These are phyloP conservation scores for Protomyctophum bolini DNA, from an alignment of 2,113 vertebrate species.

Conservation along the genomic window DNA sequence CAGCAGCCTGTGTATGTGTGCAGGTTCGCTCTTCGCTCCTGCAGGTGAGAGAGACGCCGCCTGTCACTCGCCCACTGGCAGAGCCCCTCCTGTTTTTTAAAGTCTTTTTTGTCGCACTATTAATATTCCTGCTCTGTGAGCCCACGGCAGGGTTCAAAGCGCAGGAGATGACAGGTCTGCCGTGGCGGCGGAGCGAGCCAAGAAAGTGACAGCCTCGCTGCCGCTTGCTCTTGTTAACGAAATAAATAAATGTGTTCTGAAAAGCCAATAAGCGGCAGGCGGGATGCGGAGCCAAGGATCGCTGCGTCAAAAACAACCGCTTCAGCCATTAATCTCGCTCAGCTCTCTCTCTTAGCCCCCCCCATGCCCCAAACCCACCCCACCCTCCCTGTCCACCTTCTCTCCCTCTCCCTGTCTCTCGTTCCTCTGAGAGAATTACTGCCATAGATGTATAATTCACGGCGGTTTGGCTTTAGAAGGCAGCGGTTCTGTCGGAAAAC, in stretches of 20 bases:
- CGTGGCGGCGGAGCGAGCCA: conserved; percentile 60
- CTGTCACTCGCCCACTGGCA: conserved; percentile 41
- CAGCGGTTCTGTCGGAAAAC: conserved; percentile 79
- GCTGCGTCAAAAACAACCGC: conserved; percentile 78
- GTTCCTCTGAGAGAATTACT: conserved; percentile 79
- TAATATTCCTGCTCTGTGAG: conserved; percentile 68
- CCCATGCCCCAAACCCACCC: neutral
- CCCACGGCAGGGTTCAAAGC: conserved; percentile 67
- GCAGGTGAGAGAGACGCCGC: conserved; percentile 25
- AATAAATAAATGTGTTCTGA: conserved; percentile 80
- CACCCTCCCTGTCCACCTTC: conserved; percentile 12
- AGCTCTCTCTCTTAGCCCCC: conserved; percentile 64
- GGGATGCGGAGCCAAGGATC: conserved; percentile 75
- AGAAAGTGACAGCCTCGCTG: conserved; percentile 74
- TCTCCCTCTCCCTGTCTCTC: conserved; percentile 15
- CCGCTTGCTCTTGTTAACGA: conserved; percentile 76
- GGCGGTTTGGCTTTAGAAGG: conserved; percentile 78
- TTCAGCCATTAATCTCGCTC: conserved; percentile 79
- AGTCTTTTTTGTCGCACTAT: conserved; percentile 67
- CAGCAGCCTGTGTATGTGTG: neutral
- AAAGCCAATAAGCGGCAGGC: conserved; percentile 78
- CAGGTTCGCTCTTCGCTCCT: conserved; percentile 1
- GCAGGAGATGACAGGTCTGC: conserved; percentile 74
- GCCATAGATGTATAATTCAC: conserved; percentile 85
- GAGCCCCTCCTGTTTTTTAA: conserved; percentile 58